Evolutionary conservation across 2,113 vertebrate genomes (phyloP).

Genomic region (Aleadryas rufinucha): DNA sequence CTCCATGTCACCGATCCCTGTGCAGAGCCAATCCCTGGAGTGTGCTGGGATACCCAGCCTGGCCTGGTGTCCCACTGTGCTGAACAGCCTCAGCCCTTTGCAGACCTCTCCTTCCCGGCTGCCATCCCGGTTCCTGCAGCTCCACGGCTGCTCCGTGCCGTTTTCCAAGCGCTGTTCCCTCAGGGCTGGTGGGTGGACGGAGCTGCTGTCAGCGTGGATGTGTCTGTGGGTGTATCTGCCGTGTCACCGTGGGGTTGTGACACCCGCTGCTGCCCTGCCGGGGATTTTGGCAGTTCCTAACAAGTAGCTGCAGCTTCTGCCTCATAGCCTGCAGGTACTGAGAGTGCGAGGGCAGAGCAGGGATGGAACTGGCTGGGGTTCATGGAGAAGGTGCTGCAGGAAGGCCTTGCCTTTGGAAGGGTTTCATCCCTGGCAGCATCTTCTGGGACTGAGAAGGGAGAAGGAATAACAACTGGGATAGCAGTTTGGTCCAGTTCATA

Average conservation of each 20-base stretch:
- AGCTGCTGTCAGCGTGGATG: neutral
- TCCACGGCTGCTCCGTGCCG: fast-evolving
- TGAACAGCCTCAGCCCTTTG: neutral
- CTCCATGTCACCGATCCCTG: fast-evolving
- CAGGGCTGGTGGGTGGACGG: neutral
- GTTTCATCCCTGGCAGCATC: neutral
- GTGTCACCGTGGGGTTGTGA: neutral
- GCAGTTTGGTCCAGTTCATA: neutral
- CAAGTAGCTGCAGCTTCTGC: neutral
- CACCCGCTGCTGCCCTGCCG: neutral
- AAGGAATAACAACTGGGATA: neutral
- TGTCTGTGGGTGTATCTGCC: neutral
- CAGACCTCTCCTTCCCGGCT: neutral
- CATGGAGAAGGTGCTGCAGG: neutral
- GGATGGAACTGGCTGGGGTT: neutral
- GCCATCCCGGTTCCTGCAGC: neutral
- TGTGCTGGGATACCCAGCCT: fast-evolving
- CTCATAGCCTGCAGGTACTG: neutral
- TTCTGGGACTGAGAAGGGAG: neutral
- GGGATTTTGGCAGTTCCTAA: neutral
- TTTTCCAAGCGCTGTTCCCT: neutral
- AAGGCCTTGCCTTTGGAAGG: neutral
- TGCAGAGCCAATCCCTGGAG: fast-evolving
- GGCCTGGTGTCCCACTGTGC: neutral
- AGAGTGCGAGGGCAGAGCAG: neutral